Conservation (phyloP, 2,113 vertebrate genomes). For the Cygnus buccinator region DNA sequence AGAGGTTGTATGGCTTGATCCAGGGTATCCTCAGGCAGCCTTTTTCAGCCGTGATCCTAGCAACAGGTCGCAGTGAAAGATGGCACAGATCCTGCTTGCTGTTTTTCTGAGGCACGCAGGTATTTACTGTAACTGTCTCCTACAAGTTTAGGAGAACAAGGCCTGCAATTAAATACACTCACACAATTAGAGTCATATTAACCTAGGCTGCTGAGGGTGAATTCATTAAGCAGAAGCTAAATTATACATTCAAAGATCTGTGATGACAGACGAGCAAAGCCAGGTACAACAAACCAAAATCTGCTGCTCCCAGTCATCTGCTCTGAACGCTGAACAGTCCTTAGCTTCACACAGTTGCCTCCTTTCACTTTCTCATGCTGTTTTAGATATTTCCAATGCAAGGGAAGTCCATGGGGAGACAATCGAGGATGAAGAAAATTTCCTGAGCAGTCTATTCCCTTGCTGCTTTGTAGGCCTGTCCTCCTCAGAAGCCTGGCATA, state of each 20-base stretch:
- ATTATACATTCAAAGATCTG: background rate
- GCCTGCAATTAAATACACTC: background rate
- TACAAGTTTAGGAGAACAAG: background rate
- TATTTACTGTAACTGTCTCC: background rate
- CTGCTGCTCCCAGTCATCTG: background rate
- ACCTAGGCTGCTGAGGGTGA: background rate
- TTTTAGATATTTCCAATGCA: background rate
- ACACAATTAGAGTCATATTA: background rate
- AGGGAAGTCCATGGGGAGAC: background rate
- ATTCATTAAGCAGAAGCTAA: background rate
- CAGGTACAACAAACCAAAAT: background rate
- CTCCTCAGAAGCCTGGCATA: background rate
- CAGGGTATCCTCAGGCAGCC: background rate
- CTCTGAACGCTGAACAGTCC: background rate
- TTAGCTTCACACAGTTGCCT: background rate
- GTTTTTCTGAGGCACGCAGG: fast-evolving
- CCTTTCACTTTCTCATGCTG: background rate
- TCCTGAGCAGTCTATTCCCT: background rate
- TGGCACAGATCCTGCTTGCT: background rate
- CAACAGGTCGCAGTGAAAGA: background rate
- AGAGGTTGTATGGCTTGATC: background rate
- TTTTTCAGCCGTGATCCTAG: background rate
- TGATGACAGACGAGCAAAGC: background rate
- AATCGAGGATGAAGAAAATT: background rate
- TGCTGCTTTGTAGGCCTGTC: background rate